These are phyloP conservation scores for Psammodynastes pulverulentus DNA, from an alignment of 2,113 vertebrate genomes.

Conservation along the genomic window DNA sequence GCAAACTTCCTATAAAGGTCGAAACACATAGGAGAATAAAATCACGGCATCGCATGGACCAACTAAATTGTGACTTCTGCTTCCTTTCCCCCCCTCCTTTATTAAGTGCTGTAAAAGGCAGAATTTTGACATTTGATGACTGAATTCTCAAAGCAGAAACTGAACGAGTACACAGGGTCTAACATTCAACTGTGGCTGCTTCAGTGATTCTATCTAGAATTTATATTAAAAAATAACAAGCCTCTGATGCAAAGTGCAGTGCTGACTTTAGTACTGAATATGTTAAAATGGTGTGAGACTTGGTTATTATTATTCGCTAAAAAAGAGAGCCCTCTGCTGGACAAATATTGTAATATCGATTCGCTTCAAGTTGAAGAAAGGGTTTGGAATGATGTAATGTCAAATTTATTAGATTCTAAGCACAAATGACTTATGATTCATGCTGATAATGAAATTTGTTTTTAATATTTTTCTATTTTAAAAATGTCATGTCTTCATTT, in stretches of 20 bases:
- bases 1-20: background rate
- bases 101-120: background rate
- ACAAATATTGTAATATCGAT: fast-evolving
- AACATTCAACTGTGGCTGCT: background rate
- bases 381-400: background rate
- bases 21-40: background rate
- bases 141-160: background rate
- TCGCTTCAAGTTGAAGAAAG: background rate
- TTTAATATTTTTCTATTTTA: background rate
- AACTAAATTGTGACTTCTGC: background rate
- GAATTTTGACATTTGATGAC: background rate
- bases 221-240: background rate
- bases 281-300: background rate
- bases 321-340: conserved; percentile 70
- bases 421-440: background rate
- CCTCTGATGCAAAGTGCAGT: background rate
- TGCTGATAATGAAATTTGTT: background rate
- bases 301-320: conserved; percentile 49
- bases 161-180: no score
- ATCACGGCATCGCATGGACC: background rate
- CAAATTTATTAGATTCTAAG: background rate
- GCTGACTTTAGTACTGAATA: conserved; percentile 2
- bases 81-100: background rate
- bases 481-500: background rate
- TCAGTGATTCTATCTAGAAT: background rate